Evolutionary conservation across 1,140 invertebrate species (phyloP), one percentile per base, ranked within the genome.

Genomic region (Pseudoatta argentina): DNA sequence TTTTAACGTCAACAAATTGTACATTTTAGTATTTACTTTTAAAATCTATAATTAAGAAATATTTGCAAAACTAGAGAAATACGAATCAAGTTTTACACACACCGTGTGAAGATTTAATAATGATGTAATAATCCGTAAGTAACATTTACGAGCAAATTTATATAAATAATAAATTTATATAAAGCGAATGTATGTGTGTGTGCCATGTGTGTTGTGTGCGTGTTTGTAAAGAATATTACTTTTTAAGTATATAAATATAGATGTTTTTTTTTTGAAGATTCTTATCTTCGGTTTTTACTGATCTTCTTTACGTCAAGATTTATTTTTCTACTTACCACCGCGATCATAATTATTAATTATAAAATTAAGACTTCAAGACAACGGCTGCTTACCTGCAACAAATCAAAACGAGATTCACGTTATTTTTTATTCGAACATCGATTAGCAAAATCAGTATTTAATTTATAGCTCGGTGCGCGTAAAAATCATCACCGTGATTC

Each of bases 331-430:
- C 66, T 72, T 18, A 82, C 78, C 78, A 59, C 24, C 18, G 27
- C 18, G 16, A 14, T 30, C 30, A 12, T 18, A 73, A 82, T 82
- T 73, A 44, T 24, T 57, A 57, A 24, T 44, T 39, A 5, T 39
- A 48, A 48, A 27, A 51, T 3, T 30, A 66, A 66, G 44, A 51
- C 21, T 44, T 55, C 44, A 24, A 71, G 48, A 16, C 64, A 61
- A 12, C 44, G 3, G 53, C 7, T 44, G 2, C 79, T 83, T 75
- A 75, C 69, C 79, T 83, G 79, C 14, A 75, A 75, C 55, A 81
- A 10, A 39, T 48, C 14, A 61, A 82, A 72, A 59, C 6, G n/a
- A 21, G 14, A 63, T 3, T 59, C 24, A 18, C 24, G 48, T 82
- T 82, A 82, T 21, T n/a, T 21, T 61, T 8, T 18, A 75, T 83